Evolutionary conservation across 2,797 vertebrate species (phyloP).

Genomic region (Tokudaia tokunoshimensis): DNA sequence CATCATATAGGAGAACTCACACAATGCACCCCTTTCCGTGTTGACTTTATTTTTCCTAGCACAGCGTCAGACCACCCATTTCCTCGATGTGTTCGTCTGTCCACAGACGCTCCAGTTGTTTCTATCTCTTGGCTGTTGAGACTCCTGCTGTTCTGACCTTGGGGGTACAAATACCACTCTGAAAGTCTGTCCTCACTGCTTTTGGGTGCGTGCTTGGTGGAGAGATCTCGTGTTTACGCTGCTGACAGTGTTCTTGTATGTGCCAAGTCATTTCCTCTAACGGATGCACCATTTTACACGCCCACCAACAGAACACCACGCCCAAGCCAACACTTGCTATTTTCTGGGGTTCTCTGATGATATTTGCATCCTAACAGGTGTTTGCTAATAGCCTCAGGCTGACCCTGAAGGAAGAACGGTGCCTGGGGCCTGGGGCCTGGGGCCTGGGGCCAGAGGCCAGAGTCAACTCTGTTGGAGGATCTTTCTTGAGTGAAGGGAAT

Average conservation of each 20-base stretch:
- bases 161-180: neutral
- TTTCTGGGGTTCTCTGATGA: neutral
- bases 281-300: neutral
- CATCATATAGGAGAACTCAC: neutral
- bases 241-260: neutral
- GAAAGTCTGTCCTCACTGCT: neutral
- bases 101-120: neutral
- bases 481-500: neutral
- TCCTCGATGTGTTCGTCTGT: neutral
- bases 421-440: neutral
- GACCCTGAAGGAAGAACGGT: neutral
- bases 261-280: neutral
- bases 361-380: neutral
- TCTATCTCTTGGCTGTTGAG: neutral
- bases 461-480: neutral
- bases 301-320: neutral
- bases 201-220: neutral
- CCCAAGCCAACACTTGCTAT: neutral
- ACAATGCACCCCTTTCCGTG: neutral
- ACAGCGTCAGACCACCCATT: neutral
- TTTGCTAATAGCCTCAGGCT: neutral
- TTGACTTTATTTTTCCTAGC: neutral
- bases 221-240: neutral
- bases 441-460: neutral
- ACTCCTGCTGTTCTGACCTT: neutral